Evolutionary conservation across 2,888 invertebrate genomes (phyloP).

Genomic region (Koerneria pararmatus): DNA sequence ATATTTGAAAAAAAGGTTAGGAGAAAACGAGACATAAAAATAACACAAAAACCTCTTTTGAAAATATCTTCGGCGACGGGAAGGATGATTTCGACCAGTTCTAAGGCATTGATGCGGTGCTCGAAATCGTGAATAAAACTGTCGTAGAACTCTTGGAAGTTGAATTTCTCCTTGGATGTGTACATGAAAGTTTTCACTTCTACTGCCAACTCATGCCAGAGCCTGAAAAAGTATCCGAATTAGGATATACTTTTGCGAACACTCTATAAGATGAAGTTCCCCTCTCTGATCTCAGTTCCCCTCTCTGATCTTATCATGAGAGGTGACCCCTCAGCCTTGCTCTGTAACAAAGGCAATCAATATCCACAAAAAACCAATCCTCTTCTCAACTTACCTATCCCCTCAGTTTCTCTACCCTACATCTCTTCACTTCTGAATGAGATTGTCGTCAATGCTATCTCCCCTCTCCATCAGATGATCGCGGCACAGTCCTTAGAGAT

Average conservation of each 20-base stretch:
- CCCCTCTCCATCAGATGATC: too few relatives aligned
- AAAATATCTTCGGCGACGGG: slow-evolving; percentile 62
- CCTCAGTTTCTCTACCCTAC: too few relatives aligned
- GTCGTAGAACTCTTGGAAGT: slow-evolving; percentile 70
- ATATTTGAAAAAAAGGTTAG: too few relatives aligned
- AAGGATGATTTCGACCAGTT: slow-evolving; percentile 77
- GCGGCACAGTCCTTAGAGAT: too few relatives aligned
- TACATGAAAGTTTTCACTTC: slow-evolving; percentile 36
- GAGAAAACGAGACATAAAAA: slow-evolving; percentile 37
- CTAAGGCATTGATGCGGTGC: slow-evolving; percentile 87
- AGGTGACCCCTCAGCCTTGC: not conserved
- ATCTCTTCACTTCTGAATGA: too few relatives aligned
- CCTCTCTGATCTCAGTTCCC: too few relatives aligned
- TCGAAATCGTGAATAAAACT: slow-evolving; percentile 89
- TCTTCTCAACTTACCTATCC: too few relatives aligned
- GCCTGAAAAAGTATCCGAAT: slow-evolving; percentile 35
- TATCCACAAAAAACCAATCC: too few relatives aligned
- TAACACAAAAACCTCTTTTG: slow-evolving; percentile 33
- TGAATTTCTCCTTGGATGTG: slow-evolving; percentile 35
- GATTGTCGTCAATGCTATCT: too few relatives aligned
- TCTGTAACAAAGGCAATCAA: slow-evolving; percentile 8
- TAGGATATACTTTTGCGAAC: not conserved
- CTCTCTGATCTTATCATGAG: too few relatives aligned
- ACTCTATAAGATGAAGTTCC: not conserved
- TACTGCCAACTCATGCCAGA: slow-evolving; percentile 56